phyloP scores from a whole-genome alignment of 2,797 vertebrate species.

The Uromys caudimaculatus region DNA sequence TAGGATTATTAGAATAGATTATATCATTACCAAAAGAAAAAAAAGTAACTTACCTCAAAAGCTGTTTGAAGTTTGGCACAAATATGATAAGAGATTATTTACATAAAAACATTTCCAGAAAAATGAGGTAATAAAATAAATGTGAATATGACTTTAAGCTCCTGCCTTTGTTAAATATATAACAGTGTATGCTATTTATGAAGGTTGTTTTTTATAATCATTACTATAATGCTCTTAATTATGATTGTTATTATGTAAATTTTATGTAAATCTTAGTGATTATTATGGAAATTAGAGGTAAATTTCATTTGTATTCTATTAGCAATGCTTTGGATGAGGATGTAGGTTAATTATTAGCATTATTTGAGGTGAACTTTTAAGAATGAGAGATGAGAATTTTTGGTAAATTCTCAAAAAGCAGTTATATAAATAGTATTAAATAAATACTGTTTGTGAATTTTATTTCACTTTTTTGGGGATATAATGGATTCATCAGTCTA shows the following conservation, averaged over 20 bases:
- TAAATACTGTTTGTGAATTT: background rate
- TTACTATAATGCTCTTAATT: slow-evolving; percentile 74
- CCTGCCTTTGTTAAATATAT: slow-evolving; percentile 10
- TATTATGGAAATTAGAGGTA: slow-evolving; percentile 79
- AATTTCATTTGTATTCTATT: slow-evolving; percentile 68
- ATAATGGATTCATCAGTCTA: background rate
- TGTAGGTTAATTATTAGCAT: slow-evolving; percentile 59
- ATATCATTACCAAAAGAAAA: background rate
- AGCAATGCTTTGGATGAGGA: slow-evolving; percentile 64
- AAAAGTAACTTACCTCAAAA: background rate
- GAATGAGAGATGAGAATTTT: slow-evolving; percentile 24
- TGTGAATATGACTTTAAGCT: slow-evolving; percentile 53
- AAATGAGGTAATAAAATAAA: slow-evolving; percentile 69
- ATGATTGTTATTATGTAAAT: slow-evolving; percentile 80
- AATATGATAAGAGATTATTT: slow-evolving; percentile 30
- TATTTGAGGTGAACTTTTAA: slow-evolving; percentile 70
- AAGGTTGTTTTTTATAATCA: slow-evolving; percentile 63
- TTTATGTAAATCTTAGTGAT: slow-evolving; percentile 67
- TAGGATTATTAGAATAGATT: background rate
- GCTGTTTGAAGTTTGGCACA: background rate
- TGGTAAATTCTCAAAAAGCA: slow-evolving; percentile 8
- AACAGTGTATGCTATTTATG: background rate
- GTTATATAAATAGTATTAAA: slow-evolving; percentile 24
- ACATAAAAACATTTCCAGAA: slow-evolving; percentile 2
- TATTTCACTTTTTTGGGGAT: slow-evolving; percentile 15